Conservation (phyloP, 2,113 vertebrate genomes). For the Pionites leucogaster region DNA sequence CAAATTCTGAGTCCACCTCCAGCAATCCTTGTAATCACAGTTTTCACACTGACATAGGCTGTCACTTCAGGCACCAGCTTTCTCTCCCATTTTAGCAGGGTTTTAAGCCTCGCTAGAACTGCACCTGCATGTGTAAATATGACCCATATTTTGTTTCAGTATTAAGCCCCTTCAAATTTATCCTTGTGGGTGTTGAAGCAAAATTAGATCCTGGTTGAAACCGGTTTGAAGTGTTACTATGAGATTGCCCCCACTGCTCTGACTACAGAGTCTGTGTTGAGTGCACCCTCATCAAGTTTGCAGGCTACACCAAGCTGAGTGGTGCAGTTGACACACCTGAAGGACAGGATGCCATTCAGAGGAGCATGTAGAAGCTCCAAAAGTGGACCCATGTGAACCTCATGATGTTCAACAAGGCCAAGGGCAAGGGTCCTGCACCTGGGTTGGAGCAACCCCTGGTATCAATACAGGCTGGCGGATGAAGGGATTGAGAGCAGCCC, state of each 20-base stretch:
- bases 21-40: background rate
- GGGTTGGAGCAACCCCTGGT: background rate
- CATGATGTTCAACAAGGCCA: background rate
- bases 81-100: background rate
- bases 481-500: background rate
- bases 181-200: background rate
- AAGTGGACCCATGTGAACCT: background rate
- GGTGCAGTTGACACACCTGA: background rate
- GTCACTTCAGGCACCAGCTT: background rate
- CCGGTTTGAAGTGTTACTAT: background rate
- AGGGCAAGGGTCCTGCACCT: background rate
- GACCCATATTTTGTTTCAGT: background rate
- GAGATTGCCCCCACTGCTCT: background rate
- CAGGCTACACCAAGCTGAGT: background rate
- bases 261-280: background rate
- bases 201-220: background rate
- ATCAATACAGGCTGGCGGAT: background rate
- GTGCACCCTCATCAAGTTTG: background rate
- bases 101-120: background rate
- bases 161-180: background rate
- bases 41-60: background rate
- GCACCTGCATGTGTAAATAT: background rate
- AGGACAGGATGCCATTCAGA: background rate
- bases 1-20: background rate
- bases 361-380: background rate